phyloP scores from a whole-genome alignment of 1,140 invertebrate species.

The Euwallacea fornicatus region DNA sequence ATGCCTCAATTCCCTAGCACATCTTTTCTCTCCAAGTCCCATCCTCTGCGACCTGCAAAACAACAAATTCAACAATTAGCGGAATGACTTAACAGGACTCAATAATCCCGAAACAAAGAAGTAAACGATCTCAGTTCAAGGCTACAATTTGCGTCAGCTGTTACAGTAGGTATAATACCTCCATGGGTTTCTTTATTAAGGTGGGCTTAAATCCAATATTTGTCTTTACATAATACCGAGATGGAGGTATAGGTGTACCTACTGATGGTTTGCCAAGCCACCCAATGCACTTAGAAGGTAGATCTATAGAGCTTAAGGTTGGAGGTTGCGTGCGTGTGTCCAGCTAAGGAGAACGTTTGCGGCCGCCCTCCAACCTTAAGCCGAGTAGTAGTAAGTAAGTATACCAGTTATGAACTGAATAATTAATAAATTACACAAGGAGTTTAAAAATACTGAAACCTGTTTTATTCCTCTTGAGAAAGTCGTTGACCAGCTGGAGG shows the following conservation, averaged over 20 bases:
- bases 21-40: too few species aligned
- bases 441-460: conserved; percentile 19
- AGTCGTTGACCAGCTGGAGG: conserved; percentile 23
- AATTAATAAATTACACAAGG: conserved; percentile 10
- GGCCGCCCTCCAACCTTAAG: neutral
- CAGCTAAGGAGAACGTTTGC: neutral
- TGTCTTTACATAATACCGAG: too few species aligned
- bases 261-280: neutral
- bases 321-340: neutral
- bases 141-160: neutral
- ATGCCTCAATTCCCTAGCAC: conserved; percentile 7
- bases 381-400: conserved; percentile 4
- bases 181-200: neutral
- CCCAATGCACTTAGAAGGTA: neutral
- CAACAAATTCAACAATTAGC: too few species aligned
- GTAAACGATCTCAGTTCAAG: neutral
- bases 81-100: neutral
- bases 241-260: neutral
- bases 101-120: neutral
- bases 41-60: too few species aligned
- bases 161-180: neutral
- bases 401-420: conserved; percentile 1
- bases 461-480: conserved; percentile 3
- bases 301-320: neutral
- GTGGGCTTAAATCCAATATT: neutral